Base-by-base conservation (phyloP, 2,797 vertebrate species). In the Sebastes glaucus region DNA sequence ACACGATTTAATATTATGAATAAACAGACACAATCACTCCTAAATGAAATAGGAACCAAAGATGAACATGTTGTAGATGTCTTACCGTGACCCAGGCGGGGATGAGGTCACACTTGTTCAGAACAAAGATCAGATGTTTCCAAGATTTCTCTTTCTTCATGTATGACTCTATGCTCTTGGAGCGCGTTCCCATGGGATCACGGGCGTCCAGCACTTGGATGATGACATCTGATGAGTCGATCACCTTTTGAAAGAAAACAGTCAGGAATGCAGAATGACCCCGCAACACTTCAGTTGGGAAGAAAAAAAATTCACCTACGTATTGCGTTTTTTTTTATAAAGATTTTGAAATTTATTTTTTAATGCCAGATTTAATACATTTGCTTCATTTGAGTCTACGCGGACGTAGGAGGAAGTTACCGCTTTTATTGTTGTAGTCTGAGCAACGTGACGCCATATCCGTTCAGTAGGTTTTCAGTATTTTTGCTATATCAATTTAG, bases 71-170 rank as follows among this genome's bases (percentile, higher is more conserved):
- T 13, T n/a, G 11, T 56, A 35, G 2, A 33, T 9, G 78, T 90
- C 97, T 95, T 93, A 99, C 99, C 18, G 99, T 99, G 79, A 97
- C 99, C 99, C 99, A 99, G 65, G 99, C 95, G 62, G 99, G 99
- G 92, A 99, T 94, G 57, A 99, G 97, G 84, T 99, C 99, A 93
- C 99, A 99, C 81, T 99, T 99, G 91, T 99, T 99, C 9, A 99
- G 95, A 75, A 99, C 97, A 88, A 99, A 99, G 89, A 99, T 97
- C 18, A 99, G 95, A 85, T 99, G 97, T 79, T 99, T 99, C 99
- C 99, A 99, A 13, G 96, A 89, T 69, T 99, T 99, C 90, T 99
- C 98, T 90, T 99, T 99, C 92, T 98, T 99, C 73, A 99, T 73
- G 27, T 98, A 99, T 5, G 95, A 68, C 91, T 99, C 99, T n/a